Evolutionary conservation across 2,797 vertebrate genomes (phyloP).

Genomic region (Chanos chanos): DNA sequence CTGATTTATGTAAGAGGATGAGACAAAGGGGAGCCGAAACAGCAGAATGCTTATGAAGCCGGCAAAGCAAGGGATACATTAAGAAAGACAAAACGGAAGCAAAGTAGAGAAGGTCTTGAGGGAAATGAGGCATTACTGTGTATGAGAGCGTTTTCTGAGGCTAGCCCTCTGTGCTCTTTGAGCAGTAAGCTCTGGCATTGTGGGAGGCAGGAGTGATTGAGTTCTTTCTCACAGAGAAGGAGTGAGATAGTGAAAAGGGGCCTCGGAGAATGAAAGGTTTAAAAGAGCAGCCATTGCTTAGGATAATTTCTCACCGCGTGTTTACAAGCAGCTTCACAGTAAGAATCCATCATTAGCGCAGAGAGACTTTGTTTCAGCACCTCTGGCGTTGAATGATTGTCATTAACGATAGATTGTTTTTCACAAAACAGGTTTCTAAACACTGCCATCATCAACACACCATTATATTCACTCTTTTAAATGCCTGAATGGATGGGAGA

Average conservation of each 20-base stretch:
- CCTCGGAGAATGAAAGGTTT: slow-evolving; percentile 3
- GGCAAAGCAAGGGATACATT: slow-evolving; percentile 17
- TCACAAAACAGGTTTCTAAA: background rate
- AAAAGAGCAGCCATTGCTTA: slow-evolving; percentile 21
- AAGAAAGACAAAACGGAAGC: slow-evolving; percentile 23
- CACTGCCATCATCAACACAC: background rate
- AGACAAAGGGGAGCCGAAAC: background rate
- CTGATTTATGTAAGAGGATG: no score
- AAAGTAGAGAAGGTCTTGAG: slow-evolving; percentile 30
- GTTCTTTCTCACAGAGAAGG: slow-evolving; percentile 34
- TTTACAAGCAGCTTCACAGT: slow-evolving; percentile 2
- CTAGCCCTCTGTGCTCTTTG: slow-evolving; percentile 38
- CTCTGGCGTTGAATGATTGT: slow-evolving; percentile 9
- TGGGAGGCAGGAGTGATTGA: slow-evolving; percentile 37
- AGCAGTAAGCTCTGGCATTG: background rate
- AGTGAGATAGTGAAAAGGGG: background rate
- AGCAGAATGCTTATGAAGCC: slow-evolving; percentile 25
- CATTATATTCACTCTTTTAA: background rate
- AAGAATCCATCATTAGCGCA: slow-evolving; percentile 3
- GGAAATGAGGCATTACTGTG: slow-evolving; percentile 48
- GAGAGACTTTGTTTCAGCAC: slow-evolving; percentile 21
- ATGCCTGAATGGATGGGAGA: no score
- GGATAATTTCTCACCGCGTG: slow-evolving; percentile 26
- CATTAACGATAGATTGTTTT: background rate
- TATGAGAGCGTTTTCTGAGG: slow-evolving; percentile 45